A percentile compares a stretch with the other conserved stretches of the same genome.
Evolutionary conservation across 2,797 vertebrate species (phyloP).

Genomic region (Scomberomorus guttatus): DNA sequence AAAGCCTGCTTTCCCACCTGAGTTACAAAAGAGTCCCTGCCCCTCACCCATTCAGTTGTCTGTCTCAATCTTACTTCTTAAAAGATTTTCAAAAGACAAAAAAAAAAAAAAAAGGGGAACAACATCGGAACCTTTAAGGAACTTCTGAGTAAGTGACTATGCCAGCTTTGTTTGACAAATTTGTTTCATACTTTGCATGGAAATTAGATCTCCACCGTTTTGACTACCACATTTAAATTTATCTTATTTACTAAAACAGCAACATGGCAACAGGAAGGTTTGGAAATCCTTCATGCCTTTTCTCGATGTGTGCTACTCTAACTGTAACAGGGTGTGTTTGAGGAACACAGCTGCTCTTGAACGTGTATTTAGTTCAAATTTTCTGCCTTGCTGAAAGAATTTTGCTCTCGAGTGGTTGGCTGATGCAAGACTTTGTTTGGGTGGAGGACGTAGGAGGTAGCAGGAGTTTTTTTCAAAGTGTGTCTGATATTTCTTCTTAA

Average conservation of each 20-base stretch:
- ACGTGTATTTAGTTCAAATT: background rate
- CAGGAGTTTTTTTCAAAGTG: too few species aligned
- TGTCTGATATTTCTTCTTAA: background rate
- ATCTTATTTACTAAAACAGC: background rate
- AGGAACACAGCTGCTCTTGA: background rate
- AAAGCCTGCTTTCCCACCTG: slow-evolving; percentile 78
- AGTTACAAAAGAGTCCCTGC: slow-evolving; percentile 68
- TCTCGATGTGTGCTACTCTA: background rate
- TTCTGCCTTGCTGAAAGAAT: slow-evolving; percentile 7
- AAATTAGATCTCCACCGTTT: background rate
- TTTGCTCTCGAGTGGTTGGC: slow-evolving; percentile 21
- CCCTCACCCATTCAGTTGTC: slow-evolving; percentile 26
- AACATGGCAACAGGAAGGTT: background rate
- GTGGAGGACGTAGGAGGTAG: slow-evolving; percentile 13
- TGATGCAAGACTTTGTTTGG: slow-evolving; percentile 72
- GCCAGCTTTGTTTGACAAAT: slow-evolving; percentile 6
- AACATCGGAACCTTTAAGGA: background rate
- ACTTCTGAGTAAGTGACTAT: slow-evolving; percentile 51
- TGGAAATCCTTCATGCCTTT: background rate
- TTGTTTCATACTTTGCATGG: background rate
- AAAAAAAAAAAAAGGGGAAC: slow-evolving; percentile 6
- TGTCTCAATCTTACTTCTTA: background rate
- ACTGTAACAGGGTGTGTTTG: slow-evolving; percentile 25
- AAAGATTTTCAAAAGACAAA: background rate
- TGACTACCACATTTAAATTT: background rate